A percentile compares a stretch with the other conserved stretches of the same genome.
These are phyloP conservation scores for Pseudococcus longispinus DNA, from an alignment of 2,888 invertebrate species.

Conservation along the genomic window DNA sequence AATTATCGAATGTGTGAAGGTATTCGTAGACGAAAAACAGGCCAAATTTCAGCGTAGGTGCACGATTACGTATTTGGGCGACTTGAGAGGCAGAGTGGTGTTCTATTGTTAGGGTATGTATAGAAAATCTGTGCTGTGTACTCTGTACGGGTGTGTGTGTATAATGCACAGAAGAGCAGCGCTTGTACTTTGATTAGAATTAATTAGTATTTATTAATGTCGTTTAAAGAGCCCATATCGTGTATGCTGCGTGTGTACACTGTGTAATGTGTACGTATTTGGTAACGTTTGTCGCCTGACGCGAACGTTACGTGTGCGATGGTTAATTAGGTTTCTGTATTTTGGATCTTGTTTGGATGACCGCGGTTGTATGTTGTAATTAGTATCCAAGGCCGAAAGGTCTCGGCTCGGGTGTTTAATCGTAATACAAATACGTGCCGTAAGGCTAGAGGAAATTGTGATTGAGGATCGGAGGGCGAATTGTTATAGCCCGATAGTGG, in stretches of 20 bases:
- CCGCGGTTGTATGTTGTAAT: neutral
- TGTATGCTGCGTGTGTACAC: neutral
- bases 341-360: neutral
- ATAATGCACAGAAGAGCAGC: neutral
- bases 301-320: neutral
- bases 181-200: constrained; percentile 26
- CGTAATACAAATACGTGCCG: neutral
- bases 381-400: neutral
- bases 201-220: constrained; percentile 25
- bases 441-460: neutral
- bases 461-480: neutral
- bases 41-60: neutral
- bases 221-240: constrained; percentile 25
- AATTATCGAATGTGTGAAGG: too few species aligned
- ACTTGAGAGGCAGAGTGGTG: neutral
- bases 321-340: neutral
- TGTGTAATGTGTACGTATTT: neutral
- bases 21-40: too few species aligned
- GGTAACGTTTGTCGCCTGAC: neutral
- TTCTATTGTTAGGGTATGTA: neutral
- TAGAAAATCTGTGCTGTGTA: constrained; percentile 1
- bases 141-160: neutral
- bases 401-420: neutral
- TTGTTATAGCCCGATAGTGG: neutral
- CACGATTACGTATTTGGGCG: neutral